Evolutionary conservation across 2,888 invertebrate species (phyloP).

Genomic region (Rhyacophila evoluta): DNA sequence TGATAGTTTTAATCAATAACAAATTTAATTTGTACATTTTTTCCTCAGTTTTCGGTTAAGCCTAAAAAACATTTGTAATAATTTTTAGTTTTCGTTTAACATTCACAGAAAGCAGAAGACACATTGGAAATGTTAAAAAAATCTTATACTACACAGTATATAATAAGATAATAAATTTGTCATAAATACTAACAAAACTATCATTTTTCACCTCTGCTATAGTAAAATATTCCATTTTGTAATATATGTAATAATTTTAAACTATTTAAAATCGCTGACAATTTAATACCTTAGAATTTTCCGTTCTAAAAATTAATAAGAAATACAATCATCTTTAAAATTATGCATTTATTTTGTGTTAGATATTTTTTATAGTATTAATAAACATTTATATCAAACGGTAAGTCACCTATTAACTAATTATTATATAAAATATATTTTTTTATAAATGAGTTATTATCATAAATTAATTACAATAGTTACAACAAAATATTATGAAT

Average conservation of each 20-base stretch:
- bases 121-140: conserved; percentile 10
- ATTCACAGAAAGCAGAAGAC: conserved; percentile 3
- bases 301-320: too few relatives aligned
- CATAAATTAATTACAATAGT: background rate
- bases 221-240: background rate
- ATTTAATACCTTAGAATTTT: too few relatives aligned
- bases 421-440: background rate
- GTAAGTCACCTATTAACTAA: background rate
- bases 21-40: conserved; percentile 16
- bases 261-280: too few relatives aligned
- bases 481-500: background rate
- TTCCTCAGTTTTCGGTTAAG: background rate
- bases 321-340: too few relatives aligned
- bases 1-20: background rate
- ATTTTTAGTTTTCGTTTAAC: background rate
- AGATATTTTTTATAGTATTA: too few relatives aligned
- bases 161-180: conserved; percentile 13
- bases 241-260: background rate
- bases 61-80: background rate
- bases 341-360: too few relatives aligned
- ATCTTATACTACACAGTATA: background rate
- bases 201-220: background rate
- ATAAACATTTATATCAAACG: background rate
- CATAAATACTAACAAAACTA: conserved; percentile 14
- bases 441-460: background rate